Evolutionary conservation across 2,113 vertebrate species (phyloP), one percentile per base, ranked within the genome.

Genomic region (Asarcornis scutulata): DNA sequence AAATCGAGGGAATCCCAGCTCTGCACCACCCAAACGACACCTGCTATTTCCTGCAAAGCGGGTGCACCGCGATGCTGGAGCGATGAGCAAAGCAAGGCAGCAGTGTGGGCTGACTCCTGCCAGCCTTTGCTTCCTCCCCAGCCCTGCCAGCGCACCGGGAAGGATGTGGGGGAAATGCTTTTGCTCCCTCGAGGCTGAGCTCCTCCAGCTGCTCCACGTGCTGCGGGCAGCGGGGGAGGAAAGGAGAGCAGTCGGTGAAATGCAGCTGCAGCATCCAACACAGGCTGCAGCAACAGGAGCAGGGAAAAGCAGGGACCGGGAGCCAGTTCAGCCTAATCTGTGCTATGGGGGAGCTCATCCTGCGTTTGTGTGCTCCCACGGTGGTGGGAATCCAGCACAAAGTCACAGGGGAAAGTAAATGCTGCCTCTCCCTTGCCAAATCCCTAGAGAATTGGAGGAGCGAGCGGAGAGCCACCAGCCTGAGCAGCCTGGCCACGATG

Each of bases 121-220:
- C 76, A 94, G 63, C 84, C 87, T 81, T 62, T 89, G 68, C 87
- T 88, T 56, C 53, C 34, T 44, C 32, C 56, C 87, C 83, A 75
- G 82, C 46, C 86, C 92, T 91, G 91, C 76, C 83, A 0, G 1
- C 9, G 32, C 8, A 4, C n/a, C 31, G 75, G 90, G 73, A 90
- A 90, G 95, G 95, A 95, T 81, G 93, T 62, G 87, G 85, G 89
- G 93, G 91, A 96, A 95, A 95, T 82, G 87, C 83, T 85, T 95
- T 88, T 3, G 4, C 76, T 94, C 95, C 83, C 90, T 69, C 4
- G 52, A 95, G 86, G 86, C 63, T 75, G 73, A 93, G 73, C 80
- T 86, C 29, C 52, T 93, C 90, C 91, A 93, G 94, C 91, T 89
- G 95, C 88, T 97, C 91, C 90, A 92, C 1, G 55, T 83, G 95